phyloP scores from a whole-genome alignment of 1,140 invertebrate genomes.

The Tyrophagus putrescentiae region DNA sequence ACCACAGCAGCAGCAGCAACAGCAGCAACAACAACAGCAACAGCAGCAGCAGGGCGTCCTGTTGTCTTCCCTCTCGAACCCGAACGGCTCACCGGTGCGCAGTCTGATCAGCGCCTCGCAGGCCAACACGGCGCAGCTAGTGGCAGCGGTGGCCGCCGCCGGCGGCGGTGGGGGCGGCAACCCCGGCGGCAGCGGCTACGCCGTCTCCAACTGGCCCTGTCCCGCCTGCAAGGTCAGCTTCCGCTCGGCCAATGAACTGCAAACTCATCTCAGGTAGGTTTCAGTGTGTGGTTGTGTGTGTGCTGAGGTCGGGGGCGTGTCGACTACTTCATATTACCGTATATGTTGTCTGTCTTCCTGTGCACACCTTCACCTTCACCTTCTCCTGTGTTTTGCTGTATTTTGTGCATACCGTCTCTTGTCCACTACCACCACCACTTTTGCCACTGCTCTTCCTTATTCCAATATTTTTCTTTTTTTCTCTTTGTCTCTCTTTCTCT shows the following conservation, averaged over 20 bases:
- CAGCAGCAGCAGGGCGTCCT: slow-evolving; percentile 6
- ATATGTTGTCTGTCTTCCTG: too few relatives aligned
- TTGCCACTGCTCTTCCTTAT: background rate
- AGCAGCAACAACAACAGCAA: slow-evolving; percentile 16
- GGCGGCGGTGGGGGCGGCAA: background rate
- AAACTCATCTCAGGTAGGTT: slow-evolving; percentile 27
- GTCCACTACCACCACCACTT: background rate
- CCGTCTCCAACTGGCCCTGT: slow-evolving; percentile 27
- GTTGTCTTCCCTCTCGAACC: slow-evolving; percentile 11
- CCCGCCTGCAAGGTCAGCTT: slow-evolving; percentile 30
- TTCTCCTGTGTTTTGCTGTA: too few relatives aligned
- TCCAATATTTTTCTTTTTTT: background rate
- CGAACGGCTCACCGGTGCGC: background rate
- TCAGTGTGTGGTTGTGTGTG: too few relatives aligned
- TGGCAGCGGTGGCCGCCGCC: slow-evolving; percentile 15
- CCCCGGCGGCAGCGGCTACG: slow-evolving; percentile 3
- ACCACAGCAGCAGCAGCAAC: slow-evolving; percentile 24
- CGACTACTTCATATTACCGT: too few relatives aligned
- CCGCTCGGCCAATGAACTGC: slow-evolving; percentile 29
- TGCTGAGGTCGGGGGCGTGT: too few relatives aligned
- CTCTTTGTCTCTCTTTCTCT: background rate
- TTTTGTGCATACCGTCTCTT: background rate
- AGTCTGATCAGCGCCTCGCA: background rate
- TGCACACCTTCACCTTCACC: too few relatives aligned
- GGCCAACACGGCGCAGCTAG: background rate